Conservation (phyloP, 2,888 invertebrate species). For the Mimachlamys varia region DNA sequence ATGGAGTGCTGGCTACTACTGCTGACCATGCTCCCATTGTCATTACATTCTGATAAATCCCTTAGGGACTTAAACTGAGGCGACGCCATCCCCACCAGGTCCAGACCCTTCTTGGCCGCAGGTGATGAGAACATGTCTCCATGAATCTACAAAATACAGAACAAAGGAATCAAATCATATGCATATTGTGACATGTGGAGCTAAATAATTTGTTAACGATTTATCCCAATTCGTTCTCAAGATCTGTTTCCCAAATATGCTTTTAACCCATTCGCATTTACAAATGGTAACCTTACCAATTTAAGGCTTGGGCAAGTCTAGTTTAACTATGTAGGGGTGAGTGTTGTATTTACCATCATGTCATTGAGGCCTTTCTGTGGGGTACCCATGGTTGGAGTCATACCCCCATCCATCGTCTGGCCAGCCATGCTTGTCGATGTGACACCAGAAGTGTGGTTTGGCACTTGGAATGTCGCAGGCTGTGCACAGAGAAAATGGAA, state of each 20-base stretch:
- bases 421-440: constrained; percentile 59
- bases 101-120: constrained; percentile 64
- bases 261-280: too few species aligned
- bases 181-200: not conserved
- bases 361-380: constrained; percentile 63
- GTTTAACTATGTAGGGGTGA: too few species aligned
- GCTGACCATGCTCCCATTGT: constrained; percentile 66
- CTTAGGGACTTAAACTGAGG: constrained; percentile 68
- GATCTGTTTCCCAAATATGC: not conserved
- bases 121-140: constrained; percentile 65
- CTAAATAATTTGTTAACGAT: not conserved
- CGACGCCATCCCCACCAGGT: constrained; percentile 62
- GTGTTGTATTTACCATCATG: constrained; percentile 49
- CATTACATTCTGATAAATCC: constrained; percentile 68
- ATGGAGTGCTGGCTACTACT: constrained; percentile 67
- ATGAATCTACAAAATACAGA: constrained; percentile 58
- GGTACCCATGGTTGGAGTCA: constrained; percentile 65
- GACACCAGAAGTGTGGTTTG: constrained; percentile 58
- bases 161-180: not conserved
- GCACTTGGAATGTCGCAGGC: constrained; percentile 67
- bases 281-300: too few species aligned
- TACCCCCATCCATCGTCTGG: constrained; percentile 55
- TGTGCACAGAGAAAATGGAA: constrained; percentile 51
- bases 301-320: too few species aligned
- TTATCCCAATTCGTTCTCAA: not conserved